phyloP scores from a whole-genome alignment of 2,113 vertebrate genomes.

The Zosterops hypoxanthus region DNA sequence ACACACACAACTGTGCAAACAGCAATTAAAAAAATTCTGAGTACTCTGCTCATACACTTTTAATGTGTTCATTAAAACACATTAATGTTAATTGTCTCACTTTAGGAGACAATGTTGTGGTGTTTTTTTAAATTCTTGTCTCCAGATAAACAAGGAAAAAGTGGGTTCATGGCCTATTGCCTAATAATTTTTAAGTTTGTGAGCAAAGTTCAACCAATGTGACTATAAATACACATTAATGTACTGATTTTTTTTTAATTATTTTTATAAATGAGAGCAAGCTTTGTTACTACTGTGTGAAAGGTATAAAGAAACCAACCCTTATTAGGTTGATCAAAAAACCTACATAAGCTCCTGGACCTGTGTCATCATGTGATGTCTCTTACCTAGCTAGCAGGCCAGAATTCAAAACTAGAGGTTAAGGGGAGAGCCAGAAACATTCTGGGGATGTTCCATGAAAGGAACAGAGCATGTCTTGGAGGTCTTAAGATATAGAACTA shows the following conservation, averaged over 20 bases:
- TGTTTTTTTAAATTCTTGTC: fast-evolving
- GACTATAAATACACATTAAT: background rate
- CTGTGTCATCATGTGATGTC: background rate
- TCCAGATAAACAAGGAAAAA: background rate
- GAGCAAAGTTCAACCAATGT: background rate
- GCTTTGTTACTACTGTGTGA: background rate
- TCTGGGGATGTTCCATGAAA: background rate
- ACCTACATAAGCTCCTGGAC: background rate
- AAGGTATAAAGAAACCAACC: background rate
- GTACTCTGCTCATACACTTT: background rate
- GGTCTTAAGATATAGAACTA: background rate
- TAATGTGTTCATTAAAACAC: background rate
- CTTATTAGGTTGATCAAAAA: background rate
- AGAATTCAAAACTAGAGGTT: background rate
- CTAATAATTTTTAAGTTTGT: background rate
- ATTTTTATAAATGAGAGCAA: background rate
- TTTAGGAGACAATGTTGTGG: background rate
- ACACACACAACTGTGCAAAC: background rate
- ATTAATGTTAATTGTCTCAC: background rate
- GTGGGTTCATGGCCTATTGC: background rate
- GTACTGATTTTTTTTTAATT: background rate
- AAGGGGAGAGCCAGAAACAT: background rate
- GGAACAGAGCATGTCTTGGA: background rate
- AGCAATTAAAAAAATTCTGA: background rate
- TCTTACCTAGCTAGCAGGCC: background rate